phyloP scores from a whole-genome alignment of 2,797 vertebrate genomes.

The Vultur gryphus region DNA sequence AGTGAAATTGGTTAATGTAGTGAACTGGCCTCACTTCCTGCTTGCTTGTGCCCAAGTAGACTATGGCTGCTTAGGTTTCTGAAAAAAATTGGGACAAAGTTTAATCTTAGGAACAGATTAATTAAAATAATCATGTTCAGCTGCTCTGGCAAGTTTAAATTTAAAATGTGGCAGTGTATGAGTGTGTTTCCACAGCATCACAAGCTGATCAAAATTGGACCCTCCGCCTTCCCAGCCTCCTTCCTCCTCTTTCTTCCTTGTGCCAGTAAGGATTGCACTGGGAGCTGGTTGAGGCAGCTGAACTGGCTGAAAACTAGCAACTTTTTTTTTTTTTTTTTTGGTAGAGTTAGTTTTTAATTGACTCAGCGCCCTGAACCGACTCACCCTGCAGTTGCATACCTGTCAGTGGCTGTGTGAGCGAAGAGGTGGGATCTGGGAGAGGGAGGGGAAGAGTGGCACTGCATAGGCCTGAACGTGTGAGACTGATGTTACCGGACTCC shows the following conservation, averaged over 20 bases:
- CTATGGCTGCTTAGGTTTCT: neutral
- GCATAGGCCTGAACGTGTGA: rapidly evolving
- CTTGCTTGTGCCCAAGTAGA: neutral
- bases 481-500: neutral
- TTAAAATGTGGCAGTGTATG: neutral
- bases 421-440: neutral
- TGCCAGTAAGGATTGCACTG: rapidly evolving
- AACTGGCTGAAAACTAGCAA: neutral
- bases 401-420: neutral
- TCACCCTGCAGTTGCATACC: neutral
- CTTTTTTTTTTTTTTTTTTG: neutral
- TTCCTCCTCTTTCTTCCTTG: neutral
- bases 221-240: neutral
- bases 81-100: neutral
- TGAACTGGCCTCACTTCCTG: neutral
- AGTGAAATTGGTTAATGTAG: neutral
- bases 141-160: neutral
- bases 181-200: neutral
- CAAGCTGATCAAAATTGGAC: neutral
- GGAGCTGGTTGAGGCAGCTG: neutral
- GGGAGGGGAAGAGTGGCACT: neutral
- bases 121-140: neutral
- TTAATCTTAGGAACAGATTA: neutral
- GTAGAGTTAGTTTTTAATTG: neutral
- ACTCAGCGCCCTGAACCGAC: rapidly evolving